These are phyloP conservation scores for Asteroscopus sphinx DNA, from an alignment of 2,888 invertebrate genomes.

Conservation along the genomic window DNA sequence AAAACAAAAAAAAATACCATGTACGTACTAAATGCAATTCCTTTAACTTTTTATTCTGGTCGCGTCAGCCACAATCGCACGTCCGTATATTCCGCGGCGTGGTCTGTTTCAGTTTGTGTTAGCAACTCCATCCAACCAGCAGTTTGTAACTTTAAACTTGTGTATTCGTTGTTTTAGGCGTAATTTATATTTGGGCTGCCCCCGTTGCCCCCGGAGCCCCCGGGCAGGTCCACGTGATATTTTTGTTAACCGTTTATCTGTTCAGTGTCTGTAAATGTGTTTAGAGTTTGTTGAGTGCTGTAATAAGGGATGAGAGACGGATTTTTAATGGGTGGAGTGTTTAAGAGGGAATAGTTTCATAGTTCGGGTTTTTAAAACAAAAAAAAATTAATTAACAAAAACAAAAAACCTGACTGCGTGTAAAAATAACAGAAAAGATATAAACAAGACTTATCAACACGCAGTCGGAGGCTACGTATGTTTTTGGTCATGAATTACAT, in stretches of 20 bases:
- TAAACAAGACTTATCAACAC: too few species aligned
- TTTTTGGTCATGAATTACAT: too few species aligned
- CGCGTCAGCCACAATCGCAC: conserved; percentile 21
- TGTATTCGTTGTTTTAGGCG: conserved; percentile 59
- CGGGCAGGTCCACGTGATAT: conserved; percentile 37
- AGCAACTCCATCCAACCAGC: conserved; percentile 47
- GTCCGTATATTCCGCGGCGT: conserved; percentile 22
- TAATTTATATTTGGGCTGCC: conserved; percentile 59
- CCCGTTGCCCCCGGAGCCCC: conserved; percentile 32
- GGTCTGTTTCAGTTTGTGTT: conserved; percentile 49
- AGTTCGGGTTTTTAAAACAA: not conserved
- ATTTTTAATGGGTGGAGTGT: conserved; percentile 14
- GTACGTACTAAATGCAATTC: conserved; percentile 6
- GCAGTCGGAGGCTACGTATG: too few species aligned
- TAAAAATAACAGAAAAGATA: too few species aligned
- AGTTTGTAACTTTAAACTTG: conserved; percentile 58
- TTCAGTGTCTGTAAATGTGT: conserved; percentile 52
- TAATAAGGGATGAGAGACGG: conserved; percentile 48
- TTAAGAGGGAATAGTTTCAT: conserved; percentile 5
- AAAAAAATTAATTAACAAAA: too few species aligned
- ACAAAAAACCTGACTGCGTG: too few species aligned
- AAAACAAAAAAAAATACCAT: too few species aligned
- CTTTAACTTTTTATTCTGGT: not conserved
- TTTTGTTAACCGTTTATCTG: conserved; percentile 58
- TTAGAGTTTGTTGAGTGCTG: conserved; percentile 37